These are phyloP conservation scores for Drosophila formosana DNA, from an alignment of 2,888 invertebrate genomes.

Conservation along the genomic window DNA sequence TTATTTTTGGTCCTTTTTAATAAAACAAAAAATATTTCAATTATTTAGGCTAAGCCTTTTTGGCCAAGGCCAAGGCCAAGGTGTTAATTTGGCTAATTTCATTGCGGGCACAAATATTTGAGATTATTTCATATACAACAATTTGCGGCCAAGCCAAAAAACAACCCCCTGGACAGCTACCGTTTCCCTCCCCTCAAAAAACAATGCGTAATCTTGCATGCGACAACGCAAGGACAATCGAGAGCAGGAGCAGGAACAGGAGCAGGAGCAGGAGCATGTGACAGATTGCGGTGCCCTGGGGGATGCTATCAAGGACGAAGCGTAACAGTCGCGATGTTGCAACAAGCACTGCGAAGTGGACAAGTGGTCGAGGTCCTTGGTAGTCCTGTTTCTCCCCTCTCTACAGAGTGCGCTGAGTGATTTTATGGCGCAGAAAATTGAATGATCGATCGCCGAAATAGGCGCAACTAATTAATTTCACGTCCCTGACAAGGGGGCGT, in stretches of 20 bases:
- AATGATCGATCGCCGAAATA: slow-evolving; percentile 83
- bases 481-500: slow-evolving; percentile 59
- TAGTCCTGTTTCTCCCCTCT: slow-evolving; percentile 16
- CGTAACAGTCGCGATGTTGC: slow-evolving; percentile 38
- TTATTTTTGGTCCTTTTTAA: slow-evolving; percentile 55
- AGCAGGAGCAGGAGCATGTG: slow-evolving; percentile 48
- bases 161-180: slow-evolving; percentile 16
- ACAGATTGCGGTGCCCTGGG: slow-evolving; percentile 62
- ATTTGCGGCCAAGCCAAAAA: slow-evolving; percentile 59
- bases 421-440: slow-evolving; percentile 84
- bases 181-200: not conserved
- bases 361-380: slow-evolving; percentile 45
- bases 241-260: slow-evolving; percentile 34
- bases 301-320: slow-evolving; percentile 53
- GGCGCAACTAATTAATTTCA: slow-evolving; percentile 84
- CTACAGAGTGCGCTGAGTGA: slow-evolving; percentile 37
- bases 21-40: slow-evolving; percentile 78
- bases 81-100: slow-evolving; percentile 81
- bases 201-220: slow-evolving; percentile 42
- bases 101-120: slow-evolving; percentile 76
- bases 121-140: slow-evolving; percentile 73
- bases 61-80: slow-evolving; percentile 63
- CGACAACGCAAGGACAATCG: slow-evolving; percentile 10
- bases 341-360: slow-evolving; percentile 35
- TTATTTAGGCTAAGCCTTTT: slow-evolving; percentile 69